Evolutionary conservation across 2,888 invertebrate species (phyloP).

Genomic region (Eupithecia dodoneata): DNA sequence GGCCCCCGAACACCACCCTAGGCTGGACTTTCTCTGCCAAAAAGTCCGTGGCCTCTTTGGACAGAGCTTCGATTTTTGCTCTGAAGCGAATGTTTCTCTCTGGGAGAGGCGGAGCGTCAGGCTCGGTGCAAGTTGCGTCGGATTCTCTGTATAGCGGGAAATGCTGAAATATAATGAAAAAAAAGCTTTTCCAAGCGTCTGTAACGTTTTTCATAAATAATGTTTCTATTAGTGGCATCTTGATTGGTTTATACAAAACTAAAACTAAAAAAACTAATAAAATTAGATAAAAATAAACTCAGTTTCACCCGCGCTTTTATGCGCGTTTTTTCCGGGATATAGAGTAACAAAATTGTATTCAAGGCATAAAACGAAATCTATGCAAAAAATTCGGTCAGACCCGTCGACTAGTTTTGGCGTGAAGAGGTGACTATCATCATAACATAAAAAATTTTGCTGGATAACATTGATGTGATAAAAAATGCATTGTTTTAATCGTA

Average conservation of each 20-base stretch:
- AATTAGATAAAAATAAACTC: neutral
- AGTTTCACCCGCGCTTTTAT: neutral
- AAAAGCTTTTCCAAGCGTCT: too few relatives aligned
- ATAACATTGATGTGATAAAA: neutral
- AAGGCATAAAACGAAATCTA: neutral
- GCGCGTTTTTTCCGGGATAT: neutral
- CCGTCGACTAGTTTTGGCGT: neutral
- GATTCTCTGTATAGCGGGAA: slow-evolving; percentile 96
- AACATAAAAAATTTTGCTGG: neutral
- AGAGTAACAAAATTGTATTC: neutral
- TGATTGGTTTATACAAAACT: too few relatives aligned
- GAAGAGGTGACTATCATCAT: neutral
- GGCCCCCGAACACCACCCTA: slow-evolving; percentile 92
- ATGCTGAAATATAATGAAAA: slow-evolving; percentile 80
- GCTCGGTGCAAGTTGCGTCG: slow-evolving; percentile 91
- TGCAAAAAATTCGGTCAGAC: neutral
- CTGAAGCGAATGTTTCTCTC: slow-evolving; percentile 89
- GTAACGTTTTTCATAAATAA: too few relatives aligned
- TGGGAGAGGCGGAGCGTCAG: slow-evolving; percentile 90
- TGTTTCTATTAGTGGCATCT: too few relatives aligned
- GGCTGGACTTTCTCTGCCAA: slow-evolving; percentile 87
- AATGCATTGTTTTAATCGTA: neutral
- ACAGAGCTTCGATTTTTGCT: slow-evolving; percentile 93
- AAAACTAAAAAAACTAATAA: too few relatives aligned
- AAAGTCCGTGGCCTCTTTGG: slow-evolving; percentile 90